These are phyloP conservation scores for Caenorhabditis sp. DNA, from an alignment of 2,888 invertebrate genomes.

Conservation along the genomic window DNA sequence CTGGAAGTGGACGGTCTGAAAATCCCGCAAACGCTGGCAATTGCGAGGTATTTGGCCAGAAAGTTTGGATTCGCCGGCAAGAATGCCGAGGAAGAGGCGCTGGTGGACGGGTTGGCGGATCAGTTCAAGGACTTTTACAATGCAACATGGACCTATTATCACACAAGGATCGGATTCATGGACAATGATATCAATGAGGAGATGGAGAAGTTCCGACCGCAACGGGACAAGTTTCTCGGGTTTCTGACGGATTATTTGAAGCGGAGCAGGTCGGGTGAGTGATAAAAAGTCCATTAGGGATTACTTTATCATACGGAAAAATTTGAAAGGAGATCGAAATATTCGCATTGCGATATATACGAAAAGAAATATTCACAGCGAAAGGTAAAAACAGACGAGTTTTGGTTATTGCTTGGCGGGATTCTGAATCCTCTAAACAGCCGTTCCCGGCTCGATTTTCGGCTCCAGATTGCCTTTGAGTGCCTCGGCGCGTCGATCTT, in stretches of 20 bases:
- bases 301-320: not conserved
- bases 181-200: conserved; percentile 7
- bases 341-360: not conserved
- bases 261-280: conserved; percentile 3
- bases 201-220: conserved; percentile 7
- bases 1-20: conserved; percentile 62
- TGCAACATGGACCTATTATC: conserved; percentile 9
- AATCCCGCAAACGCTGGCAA: conserved; percentile 66
- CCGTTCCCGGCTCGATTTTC: conserved; percentile 10
- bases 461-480: conserved; percentile 15
- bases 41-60: conserved; percentile 61
- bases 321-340: not conserved
- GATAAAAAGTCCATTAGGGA: not conserved
- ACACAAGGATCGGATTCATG: conserved; percentile 5
- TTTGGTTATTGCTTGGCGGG: no score
- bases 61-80: conserved; percentile 63
- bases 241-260: conserved; percentile 17
- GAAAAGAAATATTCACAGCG: no score
- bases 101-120: conserved; percentile 66
- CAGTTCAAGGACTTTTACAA: conserved; percentile 68
- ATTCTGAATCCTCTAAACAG: not conserved
- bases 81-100: conserved; percentile 54
- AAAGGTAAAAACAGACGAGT: no score
- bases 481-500: not conserved
- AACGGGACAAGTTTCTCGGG: conserved; percentile 4